Base-by-base conservation (phyloP, 1,140 invertebrate species). In the Aphidius ervi region DNA sequence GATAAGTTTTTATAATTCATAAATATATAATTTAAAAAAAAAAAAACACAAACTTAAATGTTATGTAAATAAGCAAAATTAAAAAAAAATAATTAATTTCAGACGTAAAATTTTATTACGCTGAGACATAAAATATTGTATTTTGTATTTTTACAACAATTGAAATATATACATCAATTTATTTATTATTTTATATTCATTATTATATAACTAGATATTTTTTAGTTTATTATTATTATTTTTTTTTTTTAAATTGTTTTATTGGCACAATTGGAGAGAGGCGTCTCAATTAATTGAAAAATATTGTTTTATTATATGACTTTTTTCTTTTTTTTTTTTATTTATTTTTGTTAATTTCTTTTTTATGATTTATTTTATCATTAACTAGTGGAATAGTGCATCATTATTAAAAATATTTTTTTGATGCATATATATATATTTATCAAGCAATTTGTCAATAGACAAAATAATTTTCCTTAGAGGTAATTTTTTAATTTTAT, bases 241-340 rank as follows among this genome's bases (percentile, higher is more conserved):
- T 31, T 23, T 49, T 49, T 49, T 16, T 23, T 31, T 49, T 49
- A 52, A 52, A 23, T 23, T 8, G n/a, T 52, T 39, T 52, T 68
- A 73, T 76, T 74, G 73, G 70, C 72, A 76, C 74, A 64, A 68
- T 73, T 65, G 64, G 69, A 74, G 63, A 69, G 69, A 56, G 66
- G 60, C 47, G 69, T 63, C 73, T 65, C 45, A 46, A 66, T 45
- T 49, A 68, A 67, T 74, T 70, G 70, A 73, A 73, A 69, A 68
- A 70, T 68, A 68, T 61, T 68, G 65, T 54, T 31, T 31, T 31
- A 31, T 43, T 48, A 8, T 57, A 8, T 50, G 43, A 52, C 46
- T 56, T 53, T 40, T 56, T 45, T 42, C 39, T 20, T n/a, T 56
- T 45, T n/a, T n/a, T 20, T n/a, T 56, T 62, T 45, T 37, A 56